Percentiles rank a stretch among this genome's conserved stretches.
These are phyloP conservation scores for Sapayoa aenigma DNA, from an alignment of 2,113 vertebrate species.

Conservation along the genomic window DNA sequence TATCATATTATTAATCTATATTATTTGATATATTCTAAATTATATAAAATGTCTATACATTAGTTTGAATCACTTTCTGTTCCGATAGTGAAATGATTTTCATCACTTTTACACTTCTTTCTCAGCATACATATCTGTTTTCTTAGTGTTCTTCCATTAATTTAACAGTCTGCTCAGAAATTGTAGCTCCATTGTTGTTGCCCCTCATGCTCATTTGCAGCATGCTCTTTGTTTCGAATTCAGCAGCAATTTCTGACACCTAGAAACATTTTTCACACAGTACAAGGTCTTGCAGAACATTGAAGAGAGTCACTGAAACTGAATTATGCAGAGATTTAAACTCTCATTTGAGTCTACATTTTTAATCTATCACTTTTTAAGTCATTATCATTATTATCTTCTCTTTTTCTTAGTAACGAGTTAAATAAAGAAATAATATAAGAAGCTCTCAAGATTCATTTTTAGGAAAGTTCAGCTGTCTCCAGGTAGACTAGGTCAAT, in stretches of 20 bases:
- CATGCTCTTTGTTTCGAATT: neutral
- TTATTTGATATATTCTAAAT: neutral
- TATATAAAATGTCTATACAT: neutral
- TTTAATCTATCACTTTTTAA: neutral
- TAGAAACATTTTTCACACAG: neutral
- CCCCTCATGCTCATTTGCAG: neutral
- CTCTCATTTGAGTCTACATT: neutral
- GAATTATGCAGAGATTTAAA: slow-evolving; percentile 7
- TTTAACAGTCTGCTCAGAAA: neutral
- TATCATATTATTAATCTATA: neutral
- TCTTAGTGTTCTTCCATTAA: neutral
- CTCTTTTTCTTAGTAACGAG: neutral
- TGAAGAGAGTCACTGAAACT: neutral
- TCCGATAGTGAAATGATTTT: neutral
- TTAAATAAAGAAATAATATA: neutral
- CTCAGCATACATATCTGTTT: accelerated
- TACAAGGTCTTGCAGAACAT: neutral
- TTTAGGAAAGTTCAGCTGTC: neutral
- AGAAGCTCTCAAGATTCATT: neutral
- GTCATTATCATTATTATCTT: neutral
- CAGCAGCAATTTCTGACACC: neutral
- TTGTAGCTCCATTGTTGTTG: neutral
- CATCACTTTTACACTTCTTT: neutral
- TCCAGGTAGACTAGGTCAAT: neutral
- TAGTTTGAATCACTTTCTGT: neutral